These are phyloP conservation scores for Ascidia mentula DNA, from an alignment of 23 tunicate species.

Conservation along the genomic window DNA sequence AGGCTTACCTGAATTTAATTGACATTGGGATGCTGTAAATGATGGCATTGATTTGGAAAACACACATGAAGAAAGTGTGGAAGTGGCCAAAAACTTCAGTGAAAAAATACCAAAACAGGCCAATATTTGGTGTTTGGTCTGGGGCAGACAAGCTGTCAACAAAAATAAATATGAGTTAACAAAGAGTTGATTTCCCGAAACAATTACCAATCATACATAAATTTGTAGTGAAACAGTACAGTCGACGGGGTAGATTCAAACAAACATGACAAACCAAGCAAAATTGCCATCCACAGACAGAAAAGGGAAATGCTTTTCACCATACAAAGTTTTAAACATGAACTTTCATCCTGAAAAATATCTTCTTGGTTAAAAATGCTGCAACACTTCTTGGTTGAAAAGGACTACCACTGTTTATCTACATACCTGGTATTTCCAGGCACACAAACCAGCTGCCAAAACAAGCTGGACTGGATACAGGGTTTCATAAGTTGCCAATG, in stretches of 20 bases:
- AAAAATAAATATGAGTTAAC: no score
- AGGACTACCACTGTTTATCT: neutral
- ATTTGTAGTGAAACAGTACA: neutral
- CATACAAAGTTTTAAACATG: neutral
- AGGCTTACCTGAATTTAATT: conserved; percentile 57
- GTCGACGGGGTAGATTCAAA: neutral
- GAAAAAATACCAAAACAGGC: conserved; percentile 94
- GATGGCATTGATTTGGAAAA: conserved; percentile 74
- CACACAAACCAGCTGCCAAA: conserved; percentile 20
- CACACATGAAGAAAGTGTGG: conserved; percentile 70
- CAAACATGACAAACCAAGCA: neutral
- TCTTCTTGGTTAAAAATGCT: neutral
- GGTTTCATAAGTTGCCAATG: conserved; percentile 74
- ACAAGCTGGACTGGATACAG: conserved; percentile 71
- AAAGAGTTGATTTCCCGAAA: no score
- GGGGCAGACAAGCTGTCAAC: conserved; percentile 75
- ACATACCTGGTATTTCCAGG: conserved; percentile 28
- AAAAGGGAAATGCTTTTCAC: neutral
- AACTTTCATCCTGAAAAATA: neutral
- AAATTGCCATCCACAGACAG: neutral
- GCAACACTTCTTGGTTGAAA: neutral
- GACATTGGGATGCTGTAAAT: conserved; percentile 73
- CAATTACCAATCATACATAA: neutral
- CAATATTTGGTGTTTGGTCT: conserved; percentile 90
- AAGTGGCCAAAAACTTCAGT: conserved; percentile 91